phyloP scores from a whole-genome alignment of 2,113 vertebrate species.

The Anser cygnoides region DNA sequence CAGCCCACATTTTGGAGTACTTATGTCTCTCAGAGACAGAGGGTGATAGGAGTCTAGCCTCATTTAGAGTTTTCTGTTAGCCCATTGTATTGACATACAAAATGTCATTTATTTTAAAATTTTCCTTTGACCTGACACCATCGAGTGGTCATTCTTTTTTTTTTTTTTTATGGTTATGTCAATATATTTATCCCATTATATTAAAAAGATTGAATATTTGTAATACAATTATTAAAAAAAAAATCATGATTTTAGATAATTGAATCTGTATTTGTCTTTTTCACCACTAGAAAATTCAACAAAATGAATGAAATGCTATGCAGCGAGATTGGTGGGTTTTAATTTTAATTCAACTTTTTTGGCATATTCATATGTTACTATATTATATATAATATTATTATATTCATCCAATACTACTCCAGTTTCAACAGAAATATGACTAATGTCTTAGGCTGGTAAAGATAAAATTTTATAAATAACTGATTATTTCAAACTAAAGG shows the following conservation, averaged over 20 bases:
- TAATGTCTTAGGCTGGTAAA: neutral
- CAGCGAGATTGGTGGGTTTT: fast-evolving
- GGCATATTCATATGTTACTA: neutral
- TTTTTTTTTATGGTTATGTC: neutral
- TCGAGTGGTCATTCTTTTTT: neutral
- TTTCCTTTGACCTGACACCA: neutral
- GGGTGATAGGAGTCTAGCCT: neutral
- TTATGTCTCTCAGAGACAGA: neutral
- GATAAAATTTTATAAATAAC: neutral
- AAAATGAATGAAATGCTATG: neutral
- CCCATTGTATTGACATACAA: neutral
- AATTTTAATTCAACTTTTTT: neutral
- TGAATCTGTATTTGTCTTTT: neutral
- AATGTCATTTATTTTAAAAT: neutral
- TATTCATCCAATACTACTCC: neutral
- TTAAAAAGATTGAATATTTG: neutral
- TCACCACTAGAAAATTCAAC: neutral
- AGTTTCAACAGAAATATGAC: neutral
- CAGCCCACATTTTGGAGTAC: neutral
- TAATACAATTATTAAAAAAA: neutral
- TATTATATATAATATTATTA: neutral
- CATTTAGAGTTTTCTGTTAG: neutral
- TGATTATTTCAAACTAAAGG: neutral
- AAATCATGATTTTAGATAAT: neutral
- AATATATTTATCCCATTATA: neutral